phyloP scores from a whole-genome alignment of 2,113 vertebrate species.

The Strix aluco region DNA sequence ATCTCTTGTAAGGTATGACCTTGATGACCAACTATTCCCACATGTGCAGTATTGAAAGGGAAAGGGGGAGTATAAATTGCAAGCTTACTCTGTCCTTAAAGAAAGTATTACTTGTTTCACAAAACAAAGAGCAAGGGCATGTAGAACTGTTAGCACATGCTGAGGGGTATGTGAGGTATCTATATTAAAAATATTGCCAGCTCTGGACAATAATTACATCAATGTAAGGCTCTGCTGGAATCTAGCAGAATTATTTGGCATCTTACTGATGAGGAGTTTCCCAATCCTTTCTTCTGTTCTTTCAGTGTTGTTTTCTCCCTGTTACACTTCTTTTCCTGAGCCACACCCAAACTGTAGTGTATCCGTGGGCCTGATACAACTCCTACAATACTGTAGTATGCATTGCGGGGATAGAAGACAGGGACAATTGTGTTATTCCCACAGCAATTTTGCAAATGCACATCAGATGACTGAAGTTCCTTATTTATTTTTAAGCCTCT shows the following conservation, averaged over 20 bases:
- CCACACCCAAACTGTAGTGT: not conserved
- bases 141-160: not conserved
- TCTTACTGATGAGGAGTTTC: not conserved
- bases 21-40: not conserved
- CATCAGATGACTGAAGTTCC: conserved; percentile 17
- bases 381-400: not conserved
- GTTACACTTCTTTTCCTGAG: not conserved
- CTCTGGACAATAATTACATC: not conserved
- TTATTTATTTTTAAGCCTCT: conserved; percentile 55
- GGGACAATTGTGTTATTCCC: not conserved
- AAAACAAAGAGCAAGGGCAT: not conserved
- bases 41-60: not conserved
- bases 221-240: not conserved
- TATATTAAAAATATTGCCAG: not conserved
- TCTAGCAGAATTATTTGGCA: not conserved
- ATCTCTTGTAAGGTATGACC: not conserved
- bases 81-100: not conserved
- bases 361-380: not conserved
- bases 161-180: not conserved
- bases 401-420: not conserved
- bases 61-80: not conserved
- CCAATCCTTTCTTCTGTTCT: not conserved
- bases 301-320: not conserved
- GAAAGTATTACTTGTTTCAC: not conserved
- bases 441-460: conserved; percentile 17